phyloP scores from a whole-genome alignment of 2,888 invertebrate species.

The Drosophila atripex region DNA sequence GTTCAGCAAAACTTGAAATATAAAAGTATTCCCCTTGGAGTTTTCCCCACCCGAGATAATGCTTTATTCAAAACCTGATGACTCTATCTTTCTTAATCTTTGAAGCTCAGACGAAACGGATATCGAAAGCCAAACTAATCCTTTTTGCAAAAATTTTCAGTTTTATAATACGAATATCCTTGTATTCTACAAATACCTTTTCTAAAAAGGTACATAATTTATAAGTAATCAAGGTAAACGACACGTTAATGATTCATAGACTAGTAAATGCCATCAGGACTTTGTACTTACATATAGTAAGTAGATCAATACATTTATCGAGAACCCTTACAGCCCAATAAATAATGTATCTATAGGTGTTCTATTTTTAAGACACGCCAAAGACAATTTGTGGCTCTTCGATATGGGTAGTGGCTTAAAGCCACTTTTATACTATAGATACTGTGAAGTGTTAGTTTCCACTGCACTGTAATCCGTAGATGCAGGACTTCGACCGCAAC shows the following conservation, averaged over 20 bases:
- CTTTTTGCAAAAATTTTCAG: too few species aligned
- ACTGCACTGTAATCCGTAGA: constrained; percentile 55
- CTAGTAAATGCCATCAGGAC: background rate
- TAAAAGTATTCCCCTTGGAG: too few species aligned
- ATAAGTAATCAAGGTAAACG: background rate
- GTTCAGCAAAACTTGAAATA: too few species aligned
- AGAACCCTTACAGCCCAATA: background rate
- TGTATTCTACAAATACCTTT: too few species aligned
- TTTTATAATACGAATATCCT: background rate
- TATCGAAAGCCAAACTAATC: too few species aligned
- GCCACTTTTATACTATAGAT: constrained; percentile 4
- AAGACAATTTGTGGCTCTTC: background rate
- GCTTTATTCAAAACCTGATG: too few species aligned
- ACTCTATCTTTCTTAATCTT: too few species aligned
- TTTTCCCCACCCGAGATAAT: too few species aligned
- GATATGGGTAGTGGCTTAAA: background rate
- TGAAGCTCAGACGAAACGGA: too few species aligned
- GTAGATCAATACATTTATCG: background rate
- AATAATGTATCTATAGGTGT: background rate
- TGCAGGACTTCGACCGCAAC: constrained; percentile 50
- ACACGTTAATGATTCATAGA: background rate
- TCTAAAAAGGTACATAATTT: too few species aligned
- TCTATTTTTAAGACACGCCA: background rate
- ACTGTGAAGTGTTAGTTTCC: constrained; percentile 56
- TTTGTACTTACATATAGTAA: background rate